Evolutionary conservation across 1,140 invertebrate species (phyloP), one percentile per base, ranked within the genome.

Genomic region (Physella acuta): DNA sequence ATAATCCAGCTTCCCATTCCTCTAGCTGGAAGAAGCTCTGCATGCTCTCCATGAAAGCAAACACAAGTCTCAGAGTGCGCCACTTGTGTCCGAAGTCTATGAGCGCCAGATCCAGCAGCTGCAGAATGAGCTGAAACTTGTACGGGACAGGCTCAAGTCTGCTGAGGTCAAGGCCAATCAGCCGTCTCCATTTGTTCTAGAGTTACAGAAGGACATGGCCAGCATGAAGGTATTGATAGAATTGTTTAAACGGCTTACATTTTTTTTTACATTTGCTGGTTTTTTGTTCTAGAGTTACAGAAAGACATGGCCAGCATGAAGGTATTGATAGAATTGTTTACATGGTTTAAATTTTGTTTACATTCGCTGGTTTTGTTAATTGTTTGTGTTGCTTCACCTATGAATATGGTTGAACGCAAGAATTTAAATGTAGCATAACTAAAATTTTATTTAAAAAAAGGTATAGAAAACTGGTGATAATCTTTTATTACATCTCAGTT

Each of bases 141-240:
- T 89, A 0, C 88, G 88, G 78, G 85, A 89, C 17, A 88, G 89
- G 75, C 75, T 92, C 26, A 89, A 90, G 67, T 83, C 87, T 71
- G 86, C 86, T 4, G 88, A 90, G 75, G 81, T 82, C 65, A 87
- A 80, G 74, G 88, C 81, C 68, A 90, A 87, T 75, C 87, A 89
- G 79, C 89, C 90, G 0, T 88, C 89, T 1, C 87, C 89, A 16
- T 78, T 90, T 70, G 74, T 93, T 11, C 78, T 89, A 28, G 87
- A 90, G 28, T 83, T 93, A 26, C 91, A 92, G 78, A 85, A 89
- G 30, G 90, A 93, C 83, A 89, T 93, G 84, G 85, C 88, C 44
- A 78, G 89, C 36, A 79, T 93, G 44, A 92, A 92, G 80, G 90
- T 81, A 53, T 14, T n/a, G n/a, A n/a, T n/a, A n/a, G n/a, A n/a